Evolutionary conservation across 2,113 vertebrate genomes (phyloP).

Genomic region (Fregetta grallaria): DNA sequence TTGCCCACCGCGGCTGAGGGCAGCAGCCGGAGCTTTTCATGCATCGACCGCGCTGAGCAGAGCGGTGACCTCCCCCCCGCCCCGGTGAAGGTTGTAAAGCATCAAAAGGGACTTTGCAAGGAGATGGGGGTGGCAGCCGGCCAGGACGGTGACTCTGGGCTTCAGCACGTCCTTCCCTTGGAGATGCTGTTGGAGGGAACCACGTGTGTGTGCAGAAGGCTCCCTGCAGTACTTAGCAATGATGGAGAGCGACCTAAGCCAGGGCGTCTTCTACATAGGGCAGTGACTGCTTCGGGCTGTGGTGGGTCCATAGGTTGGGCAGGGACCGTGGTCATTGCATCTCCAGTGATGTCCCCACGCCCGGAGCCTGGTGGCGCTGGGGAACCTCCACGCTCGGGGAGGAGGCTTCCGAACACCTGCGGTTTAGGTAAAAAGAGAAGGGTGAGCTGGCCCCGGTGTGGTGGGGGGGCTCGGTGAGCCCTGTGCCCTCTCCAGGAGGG

Average conservation of each 20-base stretch:
- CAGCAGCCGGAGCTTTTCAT: background rate
- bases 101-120: background rate
- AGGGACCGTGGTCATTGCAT: background rate
- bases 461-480: background rate
- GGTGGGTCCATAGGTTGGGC: background rate
- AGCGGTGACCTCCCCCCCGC: background rate
- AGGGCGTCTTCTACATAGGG: fast-evolving
- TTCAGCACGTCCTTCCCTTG: background rate
- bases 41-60: background rate
- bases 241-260: background rate
- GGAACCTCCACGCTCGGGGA: fast-evolving
- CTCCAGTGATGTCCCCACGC: background rate
- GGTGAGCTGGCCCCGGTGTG: fast-evolving
- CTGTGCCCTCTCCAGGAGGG: background rate
- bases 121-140: background rate
- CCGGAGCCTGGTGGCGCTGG: background rate
- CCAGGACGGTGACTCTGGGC: background rate
- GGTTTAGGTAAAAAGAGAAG: background rate
- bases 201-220: fast-evolving
- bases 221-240: background rate
- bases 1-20: fast-evolving
- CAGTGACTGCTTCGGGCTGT: fast-evolving
- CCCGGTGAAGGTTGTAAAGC: background rate
- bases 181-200: background rate
- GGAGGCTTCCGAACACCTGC: background rate